Percentiles rank a stretch among this genome's conserved stretches.
Evolutionary conservation across 2,113 vertebrate species (phyloP).

Genomic region (Struthio camelus): DNA sequence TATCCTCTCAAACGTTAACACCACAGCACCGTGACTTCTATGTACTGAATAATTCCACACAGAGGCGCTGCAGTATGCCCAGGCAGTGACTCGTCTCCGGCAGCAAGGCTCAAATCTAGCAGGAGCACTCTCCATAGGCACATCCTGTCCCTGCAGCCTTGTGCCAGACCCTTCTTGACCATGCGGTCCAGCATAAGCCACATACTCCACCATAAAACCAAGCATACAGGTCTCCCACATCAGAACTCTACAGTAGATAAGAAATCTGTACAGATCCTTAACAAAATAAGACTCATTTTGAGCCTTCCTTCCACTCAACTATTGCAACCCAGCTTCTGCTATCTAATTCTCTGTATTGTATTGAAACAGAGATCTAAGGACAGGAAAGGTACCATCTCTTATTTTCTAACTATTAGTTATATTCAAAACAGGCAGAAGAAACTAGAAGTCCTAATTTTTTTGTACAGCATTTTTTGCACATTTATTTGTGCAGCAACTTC

Average conservation of each 20-base stretch:
- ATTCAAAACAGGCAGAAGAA: not conserved
- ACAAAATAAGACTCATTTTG: fast-evolving
- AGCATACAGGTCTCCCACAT: fast-evolving
- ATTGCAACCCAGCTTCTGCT: not conserved
- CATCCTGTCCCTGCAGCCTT: not conserved
- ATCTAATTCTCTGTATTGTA: not conserved
- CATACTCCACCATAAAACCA: fast-evolving
- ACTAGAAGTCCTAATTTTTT: not conserved
- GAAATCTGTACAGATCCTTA: not conserved
- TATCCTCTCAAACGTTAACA: not conserved
- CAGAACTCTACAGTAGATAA: not conserved
- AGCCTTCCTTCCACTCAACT: not conserved
- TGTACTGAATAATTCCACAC: fast-evolving
- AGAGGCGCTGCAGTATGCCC: not conserved
- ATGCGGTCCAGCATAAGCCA: fast-evolving
- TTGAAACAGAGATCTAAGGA: not conserved
- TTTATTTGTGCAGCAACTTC: not conserved
- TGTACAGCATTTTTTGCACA: not conserved
- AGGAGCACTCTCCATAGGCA: not conserved
- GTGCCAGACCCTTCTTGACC: fast-evolving
- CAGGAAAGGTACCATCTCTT: fast-evolving
- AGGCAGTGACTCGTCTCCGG: fast-evolving
- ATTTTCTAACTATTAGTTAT: not conserved
- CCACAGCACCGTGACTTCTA: not conserved
- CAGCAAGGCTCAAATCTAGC: not conserved